A percentile compares a stretch with the other conserved stretches of the same genome.
Evolutionary conservation across 2,113 vertebrate genomes (phyloP).

Genomic region (Zosterops borbonicus): DNA sequence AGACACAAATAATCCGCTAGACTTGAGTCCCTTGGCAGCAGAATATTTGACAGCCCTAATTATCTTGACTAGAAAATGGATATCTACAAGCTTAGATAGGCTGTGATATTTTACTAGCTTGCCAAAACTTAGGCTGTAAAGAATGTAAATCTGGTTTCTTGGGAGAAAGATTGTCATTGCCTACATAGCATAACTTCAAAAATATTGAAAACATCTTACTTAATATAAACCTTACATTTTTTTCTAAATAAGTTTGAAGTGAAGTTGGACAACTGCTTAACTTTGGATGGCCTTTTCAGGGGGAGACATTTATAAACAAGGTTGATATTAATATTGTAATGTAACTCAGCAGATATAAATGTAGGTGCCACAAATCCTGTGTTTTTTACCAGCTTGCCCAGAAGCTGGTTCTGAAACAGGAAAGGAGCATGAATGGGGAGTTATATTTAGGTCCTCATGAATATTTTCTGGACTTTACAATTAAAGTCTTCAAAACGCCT

Average conservation of each 20-base stretch:
- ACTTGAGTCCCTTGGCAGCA: not conserved
- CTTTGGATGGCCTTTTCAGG: not conserved
- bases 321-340: not conserved
- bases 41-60: constrained; percentile 46
- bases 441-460: not conserved
- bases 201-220: not conserved
- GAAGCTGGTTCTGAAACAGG: not conserved
- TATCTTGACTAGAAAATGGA: constrained; percentile 47
- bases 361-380: not conserved
- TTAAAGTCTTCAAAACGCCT: not conserved
- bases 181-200: not conserved
- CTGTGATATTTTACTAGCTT: constrained; percentile 34
- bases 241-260: not conserved
- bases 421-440: not conserved
- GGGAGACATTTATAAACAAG: not conserved
- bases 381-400: not conserved
- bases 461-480: not conserved
- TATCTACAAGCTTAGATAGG: not conserved
- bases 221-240: not conserved
- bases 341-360: not conserved
- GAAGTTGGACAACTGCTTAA: not conserved
- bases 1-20: constrained; percentile 8
- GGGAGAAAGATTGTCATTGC: not conserved
- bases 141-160: not conserved
- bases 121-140: constrained; percentile 31